phyloP scores from a whole-genome alignment of 1,140 invertebrate species.

The Mamestra configurata region DNA sequence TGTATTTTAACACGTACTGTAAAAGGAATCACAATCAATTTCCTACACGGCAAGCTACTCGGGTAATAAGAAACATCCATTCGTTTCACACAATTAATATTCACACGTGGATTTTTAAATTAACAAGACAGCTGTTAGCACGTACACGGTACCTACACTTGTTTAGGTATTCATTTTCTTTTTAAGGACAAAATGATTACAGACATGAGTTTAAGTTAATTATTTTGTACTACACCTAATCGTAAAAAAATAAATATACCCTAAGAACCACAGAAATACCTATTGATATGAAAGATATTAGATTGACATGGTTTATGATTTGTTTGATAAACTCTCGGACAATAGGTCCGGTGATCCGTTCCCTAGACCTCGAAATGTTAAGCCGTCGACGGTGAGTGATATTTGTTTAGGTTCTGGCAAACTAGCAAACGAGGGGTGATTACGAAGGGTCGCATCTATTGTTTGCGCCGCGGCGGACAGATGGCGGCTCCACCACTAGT shows the following conservation, averaged over 20 bases:
- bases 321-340: slow-evolving; percentile 44
- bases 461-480: slow-evolving; percentile 82
- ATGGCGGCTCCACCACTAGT: slow-evolving; percentile 72
- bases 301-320: slow-evolving; percentile 38
- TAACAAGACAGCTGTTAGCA: slow-evolving; percentile 31
- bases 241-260: not conserved
- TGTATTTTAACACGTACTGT: slow-evolving; percentile 78
- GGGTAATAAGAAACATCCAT: slow-evolving; percentile 68
- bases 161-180: slow-evolving; percentile 10
- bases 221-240: not conserved
- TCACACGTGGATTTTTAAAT: slow-evolving; percentile 64
- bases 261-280: not conserved
- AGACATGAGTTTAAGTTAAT: slow-evolving; percentile 31
- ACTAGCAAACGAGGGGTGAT: slow-evolving; percentile 79
- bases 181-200: slow-evolving; percentile 31
- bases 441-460: slow-evolving; percentile 80
- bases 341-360: slow-evolving; percentile 39
- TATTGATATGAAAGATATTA: not conserved
- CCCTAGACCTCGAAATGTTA: slow-evolving; percentile 53
- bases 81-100: slow-evolving; percentile 65
- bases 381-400: slow-evolving; percentile 70
- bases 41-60: slow-evolving; percentile 60
- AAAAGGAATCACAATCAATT: slow-evolving; percentile 80
- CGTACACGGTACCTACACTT: slow-evolving; percentile 29
- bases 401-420: slow-evolving; percentile 83